Percentiles rank a stretch among this genome's conserved stretches.
Conservation (phyloP, 2,888 invertebrate genomes). For the Diarsia rubi region DNA sequence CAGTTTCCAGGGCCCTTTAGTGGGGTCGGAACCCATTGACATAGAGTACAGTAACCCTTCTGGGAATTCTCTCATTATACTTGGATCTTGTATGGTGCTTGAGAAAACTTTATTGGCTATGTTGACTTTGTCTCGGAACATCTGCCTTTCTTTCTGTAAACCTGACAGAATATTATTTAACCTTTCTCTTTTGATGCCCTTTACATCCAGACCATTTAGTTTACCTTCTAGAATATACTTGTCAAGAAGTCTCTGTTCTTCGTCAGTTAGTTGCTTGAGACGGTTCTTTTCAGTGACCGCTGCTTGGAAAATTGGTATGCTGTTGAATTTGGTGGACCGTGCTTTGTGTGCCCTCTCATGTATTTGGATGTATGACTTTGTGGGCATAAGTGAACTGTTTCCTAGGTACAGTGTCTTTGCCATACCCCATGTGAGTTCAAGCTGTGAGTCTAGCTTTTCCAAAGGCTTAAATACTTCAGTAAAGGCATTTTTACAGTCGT, state of each 20-base stretch:
- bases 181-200: constrained; percentile 87
- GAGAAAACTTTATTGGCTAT: constrained; percentile 92
- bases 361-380: constrained; percentile 94
- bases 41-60: constrained; percentile 92
- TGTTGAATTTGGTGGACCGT: constrained; percentile 94
- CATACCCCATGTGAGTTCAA: constrained; percentile 96
- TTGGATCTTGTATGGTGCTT: constrained; percentile 92
- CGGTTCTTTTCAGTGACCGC: constrained; percentile 91
- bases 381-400: constrained; percentile 95
- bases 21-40: constrained; percentile 91
- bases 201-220: constrained; percentile 95
- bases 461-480: constrained; percentile 93
- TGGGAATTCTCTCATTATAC: constrained; percentile 94
- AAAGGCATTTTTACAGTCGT: constrained; percentile 91
- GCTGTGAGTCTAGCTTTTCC: constrained; percentile 93
- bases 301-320: constrained; percentile 92
- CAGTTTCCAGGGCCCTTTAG: constrained; percentile 96
- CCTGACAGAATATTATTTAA: constrained; percentile 87
- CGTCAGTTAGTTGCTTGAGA: constrained; percentile 87
- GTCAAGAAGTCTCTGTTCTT: constrained; percentile 93
- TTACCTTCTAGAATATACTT: constrained; percentile 96
- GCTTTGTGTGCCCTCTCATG: constrained; percentile 95
- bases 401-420: constrained; percentile 96
- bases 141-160: constrained; percentile 90
- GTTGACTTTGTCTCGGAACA: constrained; percentile 93